Conservation (phyloP, 2,113 vertebrate genomes). For the Limnothrissa miodon region DNA sequence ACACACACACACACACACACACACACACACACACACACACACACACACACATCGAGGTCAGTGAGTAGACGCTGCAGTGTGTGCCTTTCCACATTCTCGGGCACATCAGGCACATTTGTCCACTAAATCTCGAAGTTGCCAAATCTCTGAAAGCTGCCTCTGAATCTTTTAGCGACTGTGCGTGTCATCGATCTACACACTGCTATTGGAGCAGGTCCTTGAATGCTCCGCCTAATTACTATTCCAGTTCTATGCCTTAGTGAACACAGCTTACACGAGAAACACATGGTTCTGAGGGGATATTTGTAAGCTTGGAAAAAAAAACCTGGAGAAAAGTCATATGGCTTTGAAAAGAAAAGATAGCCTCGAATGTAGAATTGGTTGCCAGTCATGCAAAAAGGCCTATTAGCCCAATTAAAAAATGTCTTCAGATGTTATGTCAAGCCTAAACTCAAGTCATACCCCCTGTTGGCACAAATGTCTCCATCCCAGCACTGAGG, state of each 20-base stretch:
- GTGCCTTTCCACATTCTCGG: not conserved
- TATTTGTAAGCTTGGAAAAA: not conserved
- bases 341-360: not conserved
- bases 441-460: not conserved
- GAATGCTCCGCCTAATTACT: conserved; percentile 13
- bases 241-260: not conserved
- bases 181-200: not conserved
- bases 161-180: conserved; percentile 1
- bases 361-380: not conserved
- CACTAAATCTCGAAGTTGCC: conserved; percentile 23
- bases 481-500: not conserved
- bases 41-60: not conserved
- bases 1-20: not conserved
- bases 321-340: not conserved
- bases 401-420: not conserved
- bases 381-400: not conserved
- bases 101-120: conserved; percentile 7
- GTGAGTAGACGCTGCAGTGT: not conserved
- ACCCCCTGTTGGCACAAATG: conserved; percentile 5
- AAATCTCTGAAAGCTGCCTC: not conserved
- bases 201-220: not conserved
- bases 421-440: not conserved
- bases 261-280: conserved; percentile 1
- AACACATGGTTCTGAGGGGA: not conserved
- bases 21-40: no score